These are phyloP conservation scores for Apamea anceps DNA, from an alignment of 2,888 invertebrate species.

Conservation along the genomic window DNA sequence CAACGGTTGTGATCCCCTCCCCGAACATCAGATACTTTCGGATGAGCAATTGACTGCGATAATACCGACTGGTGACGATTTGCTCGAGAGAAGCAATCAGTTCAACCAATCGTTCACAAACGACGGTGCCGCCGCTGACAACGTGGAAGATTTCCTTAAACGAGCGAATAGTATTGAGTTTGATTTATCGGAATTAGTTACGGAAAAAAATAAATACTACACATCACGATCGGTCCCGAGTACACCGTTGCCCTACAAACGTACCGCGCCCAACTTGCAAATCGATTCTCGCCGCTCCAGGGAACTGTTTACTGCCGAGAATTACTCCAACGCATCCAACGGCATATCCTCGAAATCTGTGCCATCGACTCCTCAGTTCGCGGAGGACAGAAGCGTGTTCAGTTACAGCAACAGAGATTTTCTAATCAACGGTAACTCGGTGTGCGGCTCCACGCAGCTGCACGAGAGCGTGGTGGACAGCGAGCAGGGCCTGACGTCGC, in stretches of 20 bases:
- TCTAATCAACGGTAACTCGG: conserved; percentile 91
- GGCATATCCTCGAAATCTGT: conserved; percentile 93
- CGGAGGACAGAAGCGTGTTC: conserved; percentile 88
- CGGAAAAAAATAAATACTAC: conserved; percentile 85
- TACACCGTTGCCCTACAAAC: conserved; percentile 91
- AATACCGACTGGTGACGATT: conserved; percentile 82
- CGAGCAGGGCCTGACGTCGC: conserved; percentile 79
- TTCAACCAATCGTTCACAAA: conserved; percentile 81
- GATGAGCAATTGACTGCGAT: conserved; percentile 84
- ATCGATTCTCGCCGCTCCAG: conserved; percentile 84
- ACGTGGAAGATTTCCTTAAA: conserved; percentile 86
- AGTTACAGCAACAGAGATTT: conserved; percentile 91
- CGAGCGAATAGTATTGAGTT: conserved; percentile 87
- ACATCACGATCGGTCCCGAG: conserved; percentile 93
- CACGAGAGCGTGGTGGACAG: conserved; percentile 78
- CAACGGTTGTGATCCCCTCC: conserved; percentile 84
- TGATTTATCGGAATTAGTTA: conserved; percentile 82
- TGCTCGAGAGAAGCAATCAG: conserved; percentile 79
- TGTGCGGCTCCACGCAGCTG: conserved; percentile 77
- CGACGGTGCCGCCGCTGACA: conserved; percentile 76
- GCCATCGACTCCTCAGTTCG: conserved; percentile 92
- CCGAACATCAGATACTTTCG: conserved; percentile 82
- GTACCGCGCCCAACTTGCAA: conserved; percentile 81
- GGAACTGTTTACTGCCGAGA: conserved; percentile 80
- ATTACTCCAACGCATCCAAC: conserved; percentile 79